phyloP scores from a whole-genome alignment of 2,113 vertebrate genomes.

The Rhineura floridana region DNA sequence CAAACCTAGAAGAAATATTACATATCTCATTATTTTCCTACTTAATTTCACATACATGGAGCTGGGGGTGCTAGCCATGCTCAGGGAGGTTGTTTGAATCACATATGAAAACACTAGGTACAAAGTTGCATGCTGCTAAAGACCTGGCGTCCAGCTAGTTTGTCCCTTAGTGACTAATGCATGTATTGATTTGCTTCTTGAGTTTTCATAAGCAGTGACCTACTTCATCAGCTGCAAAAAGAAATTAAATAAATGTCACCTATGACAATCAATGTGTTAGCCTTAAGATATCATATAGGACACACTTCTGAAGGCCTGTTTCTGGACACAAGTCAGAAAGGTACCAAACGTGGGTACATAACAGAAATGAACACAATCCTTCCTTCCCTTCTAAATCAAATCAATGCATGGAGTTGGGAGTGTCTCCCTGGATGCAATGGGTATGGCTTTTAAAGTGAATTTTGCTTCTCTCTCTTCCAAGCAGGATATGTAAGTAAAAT shows the following conservation, averaged over 20 bases:
- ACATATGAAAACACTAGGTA: too few species aligned
- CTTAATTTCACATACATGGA: too few species aligned
- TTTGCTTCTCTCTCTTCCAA: too few species aligned
- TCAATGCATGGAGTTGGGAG: too few species aligned
- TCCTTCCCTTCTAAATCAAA: background rate
- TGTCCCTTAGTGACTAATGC: background rate
- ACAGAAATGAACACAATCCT: background rate
- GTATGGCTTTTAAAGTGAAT: background rate
- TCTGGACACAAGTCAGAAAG: background rate
- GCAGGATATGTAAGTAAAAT: too few species aligned
- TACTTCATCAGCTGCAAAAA: background rate
- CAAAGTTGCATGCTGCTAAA: too few species aligned
- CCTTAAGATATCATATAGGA: background rate
- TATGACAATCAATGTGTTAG: background rate
- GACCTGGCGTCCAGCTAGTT: too few species aligned
- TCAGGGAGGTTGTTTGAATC: too few species aligned
- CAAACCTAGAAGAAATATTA: too few species aligned
- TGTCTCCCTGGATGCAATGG: background rate
- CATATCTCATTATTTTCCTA: too few species aligned
- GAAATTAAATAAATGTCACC: background rate
- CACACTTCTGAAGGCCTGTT: background rate
- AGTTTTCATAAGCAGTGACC: background rate
- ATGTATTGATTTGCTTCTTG: too few species aligned
- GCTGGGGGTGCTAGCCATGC: too few species aligned
- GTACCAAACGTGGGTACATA: background rate